Evolutionary conservation across 2,797 vertebrate genomes (phyloP), one percentile per base, ranked within the genome.

Genomic region (Lithobates pipiens): DNA sequence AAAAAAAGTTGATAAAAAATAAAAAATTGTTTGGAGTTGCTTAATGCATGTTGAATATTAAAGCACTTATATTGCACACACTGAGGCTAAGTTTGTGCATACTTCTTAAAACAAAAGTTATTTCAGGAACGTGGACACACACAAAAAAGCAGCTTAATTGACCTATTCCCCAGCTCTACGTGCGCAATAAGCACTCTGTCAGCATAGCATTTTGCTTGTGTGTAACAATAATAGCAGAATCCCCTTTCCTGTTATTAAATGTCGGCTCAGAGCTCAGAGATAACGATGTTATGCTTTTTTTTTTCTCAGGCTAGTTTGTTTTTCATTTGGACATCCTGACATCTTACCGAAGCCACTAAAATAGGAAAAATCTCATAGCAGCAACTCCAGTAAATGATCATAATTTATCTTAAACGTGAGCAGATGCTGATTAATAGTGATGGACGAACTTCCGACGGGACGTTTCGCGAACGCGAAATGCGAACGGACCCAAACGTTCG

Each of bases 111-210:
- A 54, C 27, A 84, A 65, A 84, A 78, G 39, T 39, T 84, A 63
- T 73, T 76, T 44, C 65, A 84, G 50, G 50, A 54, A 18, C 16
- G 15, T 77, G 68, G 42, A 34, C n/a, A 70, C 46, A 42, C 29
- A 73, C n/a, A 76, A 8, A 36, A 72, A 77, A 29, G 16, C 34
- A 21, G 42, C 34, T n/a, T 65, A 85, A 79, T 61, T 74, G 46
- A 72, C 83, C n/a, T 71, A 84, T 78, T 84, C 76, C 76, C 76
- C n/a, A 72, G 83, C 21, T 44, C 50, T 73, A 74, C 61, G 25
- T 78, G 67, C 27, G 74, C 76, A 79, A 79, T 79, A 85, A 85
- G 29, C 76, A 16, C 46, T 76, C 76, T 73, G 68, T 85, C 83
- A 85, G 83, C 68, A 79, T 34, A 85, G 46, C 75, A 13, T 72